phyloP scores from a whole-genome alignment of 2,888 invertebrate species.

The Nomada lathburiana region DNA sequence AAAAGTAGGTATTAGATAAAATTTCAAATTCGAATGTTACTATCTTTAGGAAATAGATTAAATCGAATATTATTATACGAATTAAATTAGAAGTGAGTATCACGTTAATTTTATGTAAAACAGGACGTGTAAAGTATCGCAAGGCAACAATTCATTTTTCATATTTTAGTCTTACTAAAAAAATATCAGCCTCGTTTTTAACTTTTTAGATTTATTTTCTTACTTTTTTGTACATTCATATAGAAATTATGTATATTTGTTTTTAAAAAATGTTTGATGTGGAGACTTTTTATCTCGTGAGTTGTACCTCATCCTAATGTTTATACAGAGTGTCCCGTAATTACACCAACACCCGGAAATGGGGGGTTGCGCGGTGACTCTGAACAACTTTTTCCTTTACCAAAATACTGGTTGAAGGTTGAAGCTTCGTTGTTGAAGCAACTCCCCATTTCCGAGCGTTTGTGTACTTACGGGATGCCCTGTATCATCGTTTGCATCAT shows the following conservation, averaged over 20 bases:
- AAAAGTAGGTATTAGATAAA: slow-evolving; percentile 60
- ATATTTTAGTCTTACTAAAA: slow-evolving; percentile 35
- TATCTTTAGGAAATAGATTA: slow-evolving; percentile 33
- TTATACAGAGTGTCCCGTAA: background rate
- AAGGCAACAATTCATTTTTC: slow-evolving; percentile 41
- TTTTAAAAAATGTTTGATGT: slow-evolving; percentile 37
- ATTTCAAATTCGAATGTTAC: slow-evolving; percentile 47
- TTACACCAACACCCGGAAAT: no score
- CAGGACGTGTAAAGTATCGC: slow-evolving; percentile 27
- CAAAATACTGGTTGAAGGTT: no score
- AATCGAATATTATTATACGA: slow-evolving; percentile 40
- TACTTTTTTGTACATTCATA: slow-evolving; percentile 82
- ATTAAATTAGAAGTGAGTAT: slow-evolving; percentile 37
- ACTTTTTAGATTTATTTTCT: slow-evolving; percentile 73
- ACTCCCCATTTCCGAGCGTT: no score
- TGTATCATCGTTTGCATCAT: background rate
- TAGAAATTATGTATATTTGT: slow-evolving; percentile 67
- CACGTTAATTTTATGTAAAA: slow-evolving; percentile 41
- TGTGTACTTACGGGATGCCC: no score
- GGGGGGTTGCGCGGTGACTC: no score
- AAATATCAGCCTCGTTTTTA: slow-evolving; percentile 34
- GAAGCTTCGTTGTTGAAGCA: no score
- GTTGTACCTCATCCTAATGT: slow-evolving; percentile 20
- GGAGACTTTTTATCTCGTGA: slow-evolving; percentile 36
- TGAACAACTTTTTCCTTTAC: no score